Evolutionary conservation across 1,140 invertebrate genomes (phyloP).

Genomic region (Euschistus heros): DNA sequence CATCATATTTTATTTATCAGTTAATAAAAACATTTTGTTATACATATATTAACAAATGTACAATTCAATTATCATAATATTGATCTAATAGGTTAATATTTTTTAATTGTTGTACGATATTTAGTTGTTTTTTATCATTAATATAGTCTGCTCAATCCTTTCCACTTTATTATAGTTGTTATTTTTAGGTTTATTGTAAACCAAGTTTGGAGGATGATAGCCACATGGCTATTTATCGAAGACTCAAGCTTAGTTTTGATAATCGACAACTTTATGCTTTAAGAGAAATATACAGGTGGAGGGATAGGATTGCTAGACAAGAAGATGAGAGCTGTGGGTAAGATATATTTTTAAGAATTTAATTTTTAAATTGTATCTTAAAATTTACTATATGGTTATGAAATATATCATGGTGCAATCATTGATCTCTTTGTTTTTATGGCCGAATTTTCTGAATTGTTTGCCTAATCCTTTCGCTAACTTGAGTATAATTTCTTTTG

Average conservation of each 20-base stretch:
- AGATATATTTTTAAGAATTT: conserved; percentile 29
- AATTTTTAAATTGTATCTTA: no score
- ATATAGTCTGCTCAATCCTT: neutral
- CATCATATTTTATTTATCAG: no score
- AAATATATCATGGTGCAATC: no score
- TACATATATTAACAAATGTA: no score
- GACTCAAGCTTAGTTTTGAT: conserved; percentile 72
- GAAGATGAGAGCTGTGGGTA: conserved; percentile 83
- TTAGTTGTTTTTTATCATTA: neutral
- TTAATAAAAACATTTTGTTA: no score
- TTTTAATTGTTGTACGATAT: neutral
- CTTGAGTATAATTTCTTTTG: no score
- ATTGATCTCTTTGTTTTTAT: no score
- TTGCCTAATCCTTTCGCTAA: no score
- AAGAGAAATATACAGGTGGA: conserved; percentile 74
- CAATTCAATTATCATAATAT: no score
- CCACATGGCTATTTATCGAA: conserved; percentile 62
- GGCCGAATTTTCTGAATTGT: no score
- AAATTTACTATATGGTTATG: no score
- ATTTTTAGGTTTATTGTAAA: conserved; percentile 66
- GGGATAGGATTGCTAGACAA: conserved; percentile 69
- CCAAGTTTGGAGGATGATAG: conserved; percentile 58
- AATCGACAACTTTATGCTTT: conserved; percentile 75
- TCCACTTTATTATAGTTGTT: conserved; percentile 21
- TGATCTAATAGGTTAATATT: no score